Evolutionary conservation across 2,113 vertebrate genomes (phyloP).

Genomic region (Muscicapa adusta): DNA sequence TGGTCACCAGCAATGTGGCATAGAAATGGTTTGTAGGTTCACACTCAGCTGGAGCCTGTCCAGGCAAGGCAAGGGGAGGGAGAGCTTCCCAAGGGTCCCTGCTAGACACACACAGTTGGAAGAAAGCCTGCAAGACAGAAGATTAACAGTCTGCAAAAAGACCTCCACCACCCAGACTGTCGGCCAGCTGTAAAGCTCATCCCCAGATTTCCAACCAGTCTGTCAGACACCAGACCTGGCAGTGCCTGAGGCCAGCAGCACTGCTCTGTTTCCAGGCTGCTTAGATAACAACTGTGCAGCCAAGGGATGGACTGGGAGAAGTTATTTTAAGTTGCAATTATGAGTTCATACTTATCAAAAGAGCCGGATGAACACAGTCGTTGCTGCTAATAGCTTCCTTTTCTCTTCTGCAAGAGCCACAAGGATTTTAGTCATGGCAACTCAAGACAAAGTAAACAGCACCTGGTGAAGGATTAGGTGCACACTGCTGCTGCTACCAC

Average conservation of each 20-base stretch:
- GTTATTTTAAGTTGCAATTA: constrained; percentile 30
- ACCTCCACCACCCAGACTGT: neutral
- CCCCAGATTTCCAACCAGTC: neutral
- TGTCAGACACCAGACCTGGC: neutral
- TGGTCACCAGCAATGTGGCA: neutral
- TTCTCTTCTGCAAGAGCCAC: neutral
- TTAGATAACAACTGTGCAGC: neutral
- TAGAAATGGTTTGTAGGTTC: accelerated
- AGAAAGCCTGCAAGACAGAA: neutral
- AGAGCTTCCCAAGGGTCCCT: neutral
- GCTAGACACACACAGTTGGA: neutral
- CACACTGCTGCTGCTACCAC: neutral
- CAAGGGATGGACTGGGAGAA: neutral
- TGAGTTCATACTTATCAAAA: neutral
- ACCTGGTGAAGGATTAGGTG: neutral
- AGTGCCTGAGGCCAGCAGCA: neutral
- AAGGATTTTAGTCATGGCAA: neutral
- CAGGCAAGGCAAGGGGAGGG: neutral
- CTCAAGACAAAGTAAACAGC: neutral
- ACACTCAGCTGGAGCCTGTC: accelerated
- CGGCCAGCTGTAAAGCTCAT: neutral
- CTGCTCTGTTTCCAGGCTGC: neutral
- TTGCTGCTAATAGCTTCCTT: neutral
- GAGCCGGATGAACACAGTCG: neutral
- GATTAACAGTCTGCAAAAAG: neutral